These are phyloP conservation scores for Tetanocera ferruginea DNA, from an alignment of 2,888 invertebrate species.

Conservation along the genomic window DNA sequence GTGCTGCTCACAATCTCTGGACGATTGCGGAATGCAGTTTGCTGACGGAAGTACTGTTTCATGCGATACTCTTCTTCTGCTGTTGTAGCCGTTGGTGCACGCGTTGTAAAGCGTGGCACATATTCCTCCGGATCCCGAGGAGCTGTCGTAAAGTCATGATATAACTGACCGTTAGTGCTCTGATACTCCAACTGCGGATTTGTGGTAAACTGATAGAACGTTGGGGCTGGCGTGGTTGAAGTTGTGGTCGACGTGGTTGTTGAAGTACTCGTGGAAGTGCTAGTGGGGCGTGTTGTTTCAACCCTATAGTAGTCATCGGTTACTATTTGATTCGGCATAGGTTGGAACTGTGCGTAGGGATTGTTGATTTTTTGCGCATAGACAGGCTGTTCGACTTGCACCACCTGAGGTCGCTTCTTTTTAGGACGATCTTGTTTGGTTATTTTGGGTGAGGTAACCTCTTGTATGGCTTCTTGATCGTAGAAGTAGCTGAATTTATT, in stretches of 20 bases:
- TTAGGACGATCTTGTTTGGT: conserved; percentile 64
- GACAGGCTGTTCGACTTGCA: conserved; percentile 54
- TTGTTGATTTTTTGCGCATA: conserved; percentile 53
- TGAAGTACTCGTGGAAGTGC: conserved; percentile 65
- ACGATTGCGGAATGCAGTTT: conserved; percentile 67
- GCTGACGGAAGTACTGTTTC: conserved; percentile 69
- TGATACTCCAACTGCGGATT: conserved; percentile 63
- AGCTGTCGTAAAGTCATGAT: conserved; percentile 55
- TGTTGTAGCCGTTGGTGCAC: conserved; percentile 53
- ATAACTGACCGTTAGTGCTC: conserved; percentile 62
- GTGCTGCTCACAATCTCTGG: conserved; percentile 56
- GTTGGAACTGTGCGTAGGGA: conserved; percentile 63
- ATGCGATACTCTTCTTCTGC: conserved; percentile 65
- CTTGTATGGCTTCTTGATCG: conserved; percentile 63
- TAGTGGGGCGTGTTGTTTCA: conserved; percentile 50
- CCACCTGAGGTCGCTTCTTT: conserved; percentile 63
- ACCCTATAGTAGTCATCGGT: conserved; percentile 65
- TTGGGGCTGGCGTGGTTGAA: conserved; percentile 57
- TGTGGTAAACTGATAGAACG: conserved; percentile 60
- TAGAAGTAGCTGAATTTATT: conserved; percentile 64
- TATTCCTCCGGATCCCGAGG: conserved; percentile 50
- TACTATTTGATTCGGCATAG: conserved; percentile 62
- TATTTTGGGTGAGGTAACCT: conserved; percentile 63
- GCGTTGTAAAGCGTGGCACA: conserved; percentile 58
- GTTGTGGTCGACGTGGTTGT: conserved; percentile 70